Percentiles rank a stretch among this genome's conserved stretches.
Evolutionary conservation across 2,888 invertebrate genomes (phyloP).

Genomic region (Orthosia gracilis): DNA sequence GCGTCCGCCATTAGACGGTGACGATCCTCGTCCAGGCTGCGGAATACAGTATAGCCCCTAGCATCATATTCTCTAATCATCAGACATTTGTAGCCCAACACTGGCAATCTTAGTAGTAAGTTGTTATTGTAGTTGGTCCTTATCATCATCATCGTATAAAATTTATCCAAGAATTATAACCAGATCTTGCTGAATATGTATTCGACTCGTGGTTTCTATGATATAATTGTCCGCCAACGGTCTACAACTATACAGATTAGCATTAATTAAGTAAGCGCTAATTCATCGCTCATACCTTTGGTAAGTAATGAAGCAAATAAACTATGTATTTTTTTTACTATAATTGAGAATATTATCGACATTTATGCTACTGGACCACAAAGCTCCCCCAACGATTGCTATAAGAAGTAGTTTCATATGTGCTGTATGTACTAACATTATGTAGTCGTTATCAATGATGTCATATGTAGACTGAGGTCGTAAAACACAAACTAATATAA

Average conservation of each 20-base stretch:
- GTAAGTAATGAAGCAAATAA: conserved; percentile 33
- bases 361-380: no score
- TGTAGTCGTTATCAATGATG: no score
- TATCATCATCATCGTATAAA: background rate
- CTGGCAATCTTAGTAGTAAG: background rate
- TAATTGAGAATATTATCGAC: background rate
- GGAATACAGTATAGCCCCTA: no score
- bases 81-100: no score
- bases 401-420: no score
- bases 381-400: background rate
- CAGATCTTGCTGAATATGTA: background rate
- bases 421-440: no score
- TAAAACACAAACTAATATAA: no score
- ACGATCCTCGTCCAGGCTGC: no score
- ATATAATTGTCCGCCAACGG: conserved; percentile 38
- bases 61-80: no score
- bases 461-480: no score
- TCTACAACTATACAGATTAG: conserved; percentile 43
- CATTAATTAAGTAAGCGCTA: conserved; percentile 45
- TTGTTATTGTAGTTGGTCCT: background rate
- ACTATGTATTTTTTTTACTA: conserved; percentile 19
- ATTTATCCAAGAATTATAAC: background rate
- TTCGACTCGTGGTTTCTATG: conserved; percentile 4
- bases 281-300: conserved; percentile 41
- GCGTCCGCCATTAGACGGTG: no score